These are phyloP conservation scores for Pseudocheirus occidentalis DNA, from an alignment of 2,797 vertebrate genomes.

Conservation along the genomic window DNA sequence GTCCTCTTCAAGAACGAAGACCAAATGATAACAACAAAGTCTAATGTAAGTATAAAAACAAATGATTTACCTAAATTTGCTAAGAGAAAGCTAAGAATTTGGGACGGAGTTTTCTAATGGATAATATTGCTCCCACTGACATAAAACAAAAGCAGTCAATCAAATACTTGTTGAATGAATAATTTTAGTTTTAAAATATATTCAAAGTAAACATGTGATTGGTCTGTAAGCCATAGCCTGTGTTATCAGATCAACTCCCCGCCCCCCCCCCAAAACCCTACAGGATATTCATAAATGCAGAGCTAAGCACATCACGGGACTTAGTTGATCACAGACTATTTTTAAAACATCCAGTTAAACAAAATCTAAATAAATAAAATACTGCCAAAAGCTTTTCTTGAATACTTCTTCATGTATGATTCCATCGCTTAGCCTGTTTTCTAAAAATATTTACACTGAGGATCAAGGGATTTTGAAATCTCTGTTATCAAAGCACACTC, in stretches of 20 bases:
- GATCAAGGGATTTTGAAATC: conserved; percentile 27
- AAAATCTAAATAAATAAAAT: background rate
- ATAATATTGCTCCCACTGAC: background rate
- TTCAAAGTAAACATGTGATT: conserved; percentile 54
- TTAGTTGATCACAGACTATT: conserved; percentile 54
- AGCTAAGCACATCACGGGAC: conserved; percentile 51
- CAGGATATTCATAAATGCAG: conserved; percentile 24
- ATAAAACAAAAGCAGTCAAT: background rate
- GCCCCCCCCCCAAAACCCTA: conserved; percentile 49
- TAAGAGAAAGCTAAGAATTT: background rate
- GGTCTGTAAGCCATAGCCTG: conserved; percentile 53
- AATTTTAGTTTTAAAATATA: background rate
- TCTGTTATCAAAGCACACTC: conserved; percentile 31
- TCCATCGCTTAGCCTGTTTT: conserved; percentile 32
- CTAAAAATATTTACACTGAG: conserved; percentile 43
- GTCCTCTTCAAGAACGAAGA: background rate
- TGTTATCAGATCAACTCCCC: conserved; percentile 24
- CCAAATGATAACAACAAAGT: background rate
- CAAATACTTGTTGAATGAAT: background rate
- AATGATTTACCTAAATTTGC: background rate
- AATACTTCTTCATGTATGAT: conserved; percentile 36
- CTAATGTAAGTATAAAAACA: too few relatives aligned
- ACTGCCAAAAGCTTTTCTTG: background rate
- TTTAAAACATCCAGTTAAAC: conserved; percentile 42
- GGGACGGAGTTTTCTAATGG: background rate